Evolutionary conservation across 2,888 invertebrate species (phyloP).

Genomic region (Rhogogaster chlorosoma): DNA sequence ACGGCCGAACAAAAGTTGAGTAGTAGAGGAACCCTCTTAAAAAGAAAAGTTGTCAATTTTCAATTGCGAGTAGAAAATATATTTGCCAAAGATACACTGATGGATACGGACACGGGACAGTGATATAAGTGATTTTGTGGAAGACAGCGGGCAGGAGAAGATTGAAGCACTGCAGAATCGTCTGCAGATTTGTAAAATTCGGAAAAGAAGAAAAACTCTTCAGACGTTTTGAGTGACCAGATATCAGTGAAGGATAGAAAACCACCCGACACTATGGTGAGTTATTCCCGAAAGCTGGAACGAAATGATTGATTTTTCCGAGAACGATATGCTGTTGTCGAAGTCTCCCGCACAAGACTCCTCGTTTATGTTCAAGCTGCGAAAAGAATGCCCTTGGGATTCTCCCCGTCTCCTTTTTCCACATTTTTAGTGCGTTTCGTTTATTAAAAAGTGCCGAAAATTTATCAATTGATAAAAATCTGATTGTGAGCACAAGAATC

Average conservation of each 20-base stretch:
- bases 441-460: background rate
- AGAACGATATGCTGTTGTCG: background rate
- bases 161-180: background rate
- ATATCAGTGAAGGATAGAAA: conserved; percentile 40
- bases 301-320: background rate
- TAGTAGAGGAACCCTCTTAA: background rate
- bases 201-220: background rate
- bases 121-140: conserved; percentile 28
- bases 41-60: background rate
- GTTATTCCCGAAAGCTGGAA: background rate
- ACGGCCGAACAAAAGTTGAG: conserved; percentile 30
- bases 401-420: background rate
- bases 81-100: background rate
- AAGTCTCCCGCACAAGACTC: conserved; percentile 34
- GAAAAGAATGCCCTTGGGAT: background rate
- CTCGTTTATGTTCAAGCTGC: background rate
- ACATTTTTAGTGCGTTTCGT: background rate
- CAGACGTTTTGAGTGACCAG: background rate
- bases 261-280: conserved; percentile 18
- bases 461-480: background rate
- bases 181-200: background rate
- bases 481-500: background rate
- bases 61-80: background rate
- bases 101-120: conserved; percentile 45
- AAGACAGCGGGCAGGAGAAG: background rate